Percentiles rank a stretch among this genome's conserved stretches.
Conservation (phyloP, 2,797 vertebrate species). For the Mus caroli region DNA sequence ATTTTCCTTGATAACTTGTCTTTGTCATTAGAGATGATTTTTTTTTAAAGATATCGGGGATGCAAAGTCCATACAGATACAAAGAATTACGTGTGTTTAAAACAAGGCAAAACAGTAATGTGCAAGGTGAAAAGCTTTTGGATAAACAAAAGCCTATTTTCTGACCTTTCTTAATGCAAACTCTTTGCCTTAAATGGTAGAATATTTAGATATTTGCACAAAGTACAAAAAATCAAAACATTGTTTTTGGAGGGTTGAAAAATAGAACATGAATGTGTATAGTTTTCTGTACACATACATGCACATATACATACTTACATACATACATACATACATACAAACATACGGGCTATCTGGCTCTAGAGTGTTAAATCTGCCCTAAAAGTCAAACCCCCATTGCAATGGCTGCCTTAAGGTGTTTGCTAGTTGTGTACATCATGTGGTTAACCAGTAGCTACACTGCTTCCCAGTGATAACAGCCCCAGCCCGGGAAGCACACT, state of each 20-base stretch:
- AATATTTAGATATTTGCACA: slow-evolving; percentile 95
- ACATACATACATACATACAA: slow-evolving; percentile 1
- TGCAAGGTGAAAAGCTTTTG: slow-evolving; percentile 84
- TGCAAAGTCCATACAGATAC: slow-evolving; percentile 69
- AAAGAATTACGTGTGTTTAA: slow-evolving; percentile 78
- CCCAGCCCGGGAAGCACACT: slow-evolving; percentile 89
- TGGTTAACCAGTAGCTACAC: slow-evolving; percentile 87
- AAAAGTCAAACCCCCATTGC: slow-evolving; percentile 89
- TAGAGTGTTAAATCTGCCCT: slow-evolving; percentile 85
- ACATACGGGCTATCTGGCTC: not conserved
- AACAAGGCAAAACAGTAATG: slow-evolving; percentile 73
- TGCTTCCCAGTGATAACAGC: slow-evolving; percentile 85
- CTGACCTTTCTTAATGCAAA: slow-evolving; percentile 90
- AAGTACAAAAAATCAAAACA: slow-evolving; percentile 85
- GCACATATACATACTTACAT: slow-evolving; percentile 29
- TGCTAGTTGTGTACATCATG: slow-evolving; percentile 88
- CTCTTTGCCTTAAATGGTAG: slow-evolving; percentile 93
- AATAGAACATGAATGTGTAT: slow-evolving; percentile 77
- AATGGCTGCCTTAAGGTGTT: slow-evolving; percentile 94
- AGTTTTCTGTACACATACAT: slow-evolving; percentile 58
- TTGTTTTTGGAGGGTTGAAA: slow-evolving; percentile 87
- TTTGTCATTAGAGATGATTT: slow-evolving; percentile 83
- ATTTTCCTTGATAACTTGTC: slow-evolving; percentile 69
- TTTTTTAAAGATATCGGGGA: slow-evolving; percentile 76
- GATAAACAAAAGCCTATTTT: slow-evolving; percentile 86